Conservation (phyloP, 2,888 invertebrate genomes). For the Leucozona laternaria region DNA sequence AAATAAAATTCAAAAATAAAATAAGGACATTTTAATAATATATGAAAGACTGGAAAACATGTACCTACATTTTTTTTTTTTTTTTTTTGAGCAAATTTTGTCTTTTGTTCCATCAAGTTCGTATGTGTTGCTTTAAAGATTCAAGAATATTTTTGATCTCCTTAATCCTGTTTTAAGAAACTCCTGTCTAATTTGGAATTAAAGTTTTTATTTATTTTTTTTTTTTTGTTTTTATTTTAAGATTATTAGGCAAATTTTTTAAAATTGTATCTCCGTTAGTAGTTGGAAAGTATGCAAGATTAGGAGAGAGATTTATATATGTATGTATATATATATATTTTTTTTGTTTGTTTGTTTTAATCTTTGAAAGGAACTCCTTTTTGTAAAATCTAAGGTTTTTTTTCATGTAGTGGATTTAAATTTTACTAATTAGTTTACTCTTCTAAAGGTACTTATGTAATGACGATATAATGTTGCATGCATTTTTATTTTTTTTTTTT, state of each 20-base stretch:
- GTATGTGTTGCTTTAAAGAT: conserved; percentile 40
- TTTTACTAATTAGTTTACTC: conserved; percentile 53
- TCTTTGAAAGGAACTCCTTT: conserved; percentile 60
- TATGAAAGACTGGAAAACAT: conserved; percentile 63
- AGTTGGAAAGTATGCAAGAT: conserved; percentile 62
- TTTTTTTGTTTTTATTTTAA: conserved; percentile 28
- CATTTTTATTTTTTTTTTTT: conserved; percentile 39
- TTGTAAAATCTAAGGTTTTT: conserved; percentile 56
- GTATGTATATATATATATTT: conserved; percentile 8
- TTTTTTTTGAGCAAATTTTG: conserved; percentile 64
- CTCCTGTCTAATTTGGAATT: conserved; percentile 33
- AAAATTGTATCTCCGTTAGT: conserved; percentile 57
- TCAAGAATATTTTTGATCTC: conserved; percentile 18
- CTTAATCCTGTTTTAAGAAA: conserved; percentile 12
- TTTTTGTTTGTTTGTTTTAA: too few relatives aligned
- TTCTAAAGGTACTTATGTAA: conserved; percentile 75
- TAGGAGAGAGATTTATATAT: conserved; percentile 39
- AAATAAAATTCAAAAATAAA: conserved; percentile 25
- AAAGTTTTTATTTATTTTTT: conserved; percentile 17
- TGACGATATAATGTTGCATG: conserved; percentile 75
- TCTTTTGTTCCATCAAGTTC: conserved; percentile 58
- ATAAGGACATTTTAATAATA: conserved; percentile 25
- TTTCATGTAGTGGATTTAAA: conserved; percentile 62
- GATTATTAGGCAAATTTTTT: conserved; percentile 59
- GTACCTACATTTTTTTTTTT: conserved; percentile 36